phyloP scores from a whole-genome alignment of 2,113 vertebrate species.

The Mionectes macconnelli region DNA sequence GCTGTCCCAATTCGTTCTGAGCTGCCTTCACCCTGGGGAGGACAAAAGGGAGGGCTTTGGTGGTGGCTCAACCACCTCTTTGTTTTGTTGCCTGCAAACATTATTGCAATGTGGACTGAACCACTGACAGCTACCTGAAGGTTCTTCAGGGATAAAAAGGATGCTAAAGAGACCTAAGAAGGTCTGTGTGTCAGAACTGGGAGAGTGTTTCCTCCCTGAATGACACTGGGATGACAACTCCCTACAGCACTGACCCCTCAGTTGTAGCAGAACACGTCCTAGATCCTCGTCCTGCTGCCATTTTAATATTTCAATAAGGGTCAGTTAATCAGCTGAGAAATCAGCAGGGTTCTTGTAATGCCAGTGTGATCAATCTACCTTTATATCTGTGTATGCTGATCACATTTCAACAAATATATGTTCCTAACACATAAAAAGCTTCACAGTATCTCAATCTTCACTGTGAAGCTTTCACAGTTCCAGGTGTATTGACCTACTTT shows the following conservation, averaged over 20 bases:
- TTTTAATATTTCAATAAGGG: neutral
- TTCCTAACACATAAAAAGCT: neutral
- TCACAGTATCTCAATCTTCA: neutral
- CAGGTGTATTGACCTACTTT: slow-evolving; percentile 18
- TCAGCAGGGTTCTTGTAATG: neutral
- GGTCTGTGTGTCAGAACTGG: neutral
- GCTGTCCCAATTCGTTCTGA: slow-evolving; percentile 93
- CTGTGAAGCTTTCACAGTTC: neutral
- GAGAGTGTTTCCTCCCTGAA: neutral
- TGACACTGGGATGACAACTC: neutral
- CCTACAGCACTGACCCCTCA: neutral
- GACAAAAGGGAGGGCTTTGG: neutral
- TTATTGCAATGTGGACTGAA: neutral
- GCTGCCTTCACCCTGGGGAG: slow-evolving; percentile 90
- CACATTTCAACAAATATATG: neutral
- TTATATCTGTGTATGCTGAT: neutral
- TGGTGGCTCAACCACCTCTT: neutral
- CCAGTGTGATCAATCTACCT: neutral
- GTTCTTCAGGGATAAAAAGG: neutral
- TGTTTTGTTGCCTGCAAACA: neutral
- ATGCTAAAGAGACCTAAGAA: neutral
- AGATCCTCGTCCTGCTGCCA: neutral
- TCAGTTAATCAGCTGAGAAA: neutral
- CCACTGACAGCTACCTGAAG: neutral
- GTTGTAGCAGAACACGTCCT: neutral